These are phyloP conservation scores for Amphilophus citrinellus DNA, from an alignment of 2,113 vertebrate species.

Conservation along the genomic window DNA sequence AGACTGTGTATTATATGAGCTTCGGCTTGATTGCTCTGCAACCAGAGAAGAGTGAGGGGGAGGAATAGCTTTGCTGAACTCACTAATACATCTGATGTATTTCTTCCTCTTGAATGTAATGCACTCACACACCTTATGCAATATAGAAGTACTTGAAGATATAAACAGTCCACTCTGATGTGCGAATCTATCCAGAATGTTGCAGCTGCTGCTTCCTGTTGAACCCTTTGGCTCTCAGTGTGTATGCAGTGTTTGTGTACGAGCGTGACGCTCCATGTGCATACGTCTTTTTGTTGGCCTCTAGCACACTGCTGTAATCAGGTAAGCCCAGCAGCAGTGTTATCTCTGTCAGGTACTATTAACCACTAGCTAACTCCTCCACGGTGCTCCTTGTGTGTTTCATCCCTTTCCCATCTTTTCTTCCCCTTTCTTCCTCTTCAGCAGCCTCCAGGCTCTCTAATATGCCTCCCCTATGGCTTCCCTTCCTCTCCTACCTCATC, in stretches of 20 bases:
- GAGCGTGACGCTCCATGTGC: neutral
- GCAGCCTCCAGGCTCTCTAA: constrained; percentile 56
- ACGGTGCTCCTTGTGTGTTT: constrained; percentile 29
- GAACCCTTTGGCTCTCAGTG: neutral
- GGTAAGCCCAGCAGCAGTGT: constrained; percentile 45
- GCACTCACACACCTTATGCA: constrained; percentile 29
- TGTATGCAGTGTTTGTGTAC: neutral
- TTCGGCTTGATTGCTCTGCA: constrained; percentile 65
- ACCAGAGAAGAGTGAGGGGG: constrained; percentile 43
- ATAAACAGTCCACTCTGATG: constrained; percentile 37
- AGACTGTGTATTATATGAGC: constrained; percentile 46
- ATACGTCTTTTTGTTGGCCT: constrained; percentile 44
- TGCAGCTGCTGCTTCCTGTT: constrained; percentile 21
- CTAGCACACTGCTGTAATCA: constrained; percentile 63
- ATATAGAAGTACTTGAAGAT: constrained; percentile 24
- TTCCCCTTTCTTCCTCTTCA: constrained; percentile 44
- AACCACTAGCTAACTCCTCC: constrained; percentile 45
- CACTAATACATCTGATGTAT: constrained; percentile 53
- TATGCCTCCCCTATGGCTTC: constrained; percentile 50
- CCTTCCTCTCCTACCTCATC: constrained; percentile 40
- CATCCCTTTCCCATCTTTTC: constrained; percentile 47
- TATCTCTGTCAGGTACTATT: constrained; percentile 56
- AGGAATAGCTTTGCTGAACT: constrained; percentile 56
- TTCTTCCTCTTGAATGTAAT: constrained; percentile 40
- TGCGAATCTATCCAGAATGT: constrained; percentile 19